phyloP scores from a whole-genome alignment of 2,888 invertebrate genomes.

The Rapana venosa region DNA sequence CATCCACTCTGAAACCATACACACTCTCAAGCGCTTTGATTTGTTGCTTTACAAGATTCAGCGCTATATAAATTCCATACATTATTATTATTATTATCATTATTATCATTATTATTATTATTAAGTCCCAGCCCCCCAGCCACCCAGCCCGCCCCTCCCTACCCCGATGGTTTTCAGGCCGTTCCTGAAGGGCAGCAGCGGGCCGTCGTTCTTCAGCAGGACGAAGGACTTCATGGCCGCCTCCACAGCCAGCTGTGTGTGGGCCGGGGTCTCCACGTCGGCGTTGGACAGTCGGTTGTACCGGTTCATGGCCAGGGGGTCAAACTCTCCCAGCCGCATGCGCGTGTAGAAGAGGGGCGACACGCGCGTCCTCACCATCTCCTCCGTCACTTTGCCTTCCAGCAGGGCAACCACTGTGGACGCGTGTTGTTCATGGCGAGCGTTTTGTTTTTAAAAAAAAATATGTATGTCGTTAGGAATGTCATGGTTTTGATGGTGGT shows the following conservation, averaged over 20 bases:
- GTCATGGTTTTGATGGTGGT: no score
- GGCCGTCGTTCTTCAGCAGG: constrained; percentile 65
- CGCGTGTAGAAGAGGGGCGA: constrained; percentile 60
- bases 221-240: constrained; percentile 72
- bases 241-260: constrained; percentile 60
- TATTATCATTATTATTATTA: no score
- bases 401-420: constrained; percentile 50
- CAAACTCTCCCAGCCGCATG: constrained; percentile 63
- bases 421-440: neutral
- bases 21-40: no score
- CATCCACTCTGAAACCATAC: no score
- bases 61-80: no score
- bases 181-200: constrained; percentile 54
- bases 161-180: constrained; percentile 46
- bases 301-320: constrained; percentile 63
- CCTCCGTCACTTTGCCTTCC: constrained; percentile 50
- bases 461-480: no score
- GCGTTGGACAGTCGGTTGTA: constrained; percentile 57
- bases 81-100: no score
- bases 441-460: no score
- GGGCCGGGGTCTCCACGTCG: constrained; percentile 60
- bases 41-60: no score
- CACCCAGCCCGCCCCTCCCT: neutral
- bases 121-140: no score
- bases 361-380: constrained; percentile 49